These are phyloP conservation scores for Scomber colias DNA, from an alignment of 2,113 vertebrate genomes.

Conservation along the genomic window DNA sequence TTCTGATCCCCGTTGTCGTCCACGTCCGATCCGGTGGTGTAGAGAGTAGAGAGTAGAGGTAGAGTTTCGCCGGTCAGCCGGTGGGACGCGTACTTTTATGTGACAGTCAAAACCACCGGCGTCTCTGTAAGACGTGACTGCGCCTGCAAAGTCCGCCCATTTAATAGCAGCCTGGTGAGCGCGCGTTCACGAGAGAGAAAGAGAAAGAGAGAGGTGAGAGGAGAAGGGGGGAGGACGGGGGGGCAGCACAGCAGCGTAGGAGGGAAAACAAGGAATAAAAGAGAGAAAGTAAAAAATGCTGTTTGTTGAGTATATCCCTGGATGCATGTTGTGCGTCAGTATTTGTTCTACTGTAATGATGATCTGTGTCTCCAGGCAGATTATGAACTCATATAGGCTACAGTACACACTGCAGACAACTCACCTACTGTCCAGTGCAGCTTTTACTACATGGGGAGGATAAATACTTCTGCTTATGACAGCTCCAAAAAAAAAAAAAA, in stretches of 20 bases:
- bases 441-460: not conserved
- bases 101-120: slow-evolving; percentile 39
- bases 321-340: not conserved
- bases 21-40: slow-evolving; percentile 38
- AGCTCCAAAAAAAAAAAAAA: not conserved
- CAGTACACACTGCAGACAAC: not conserved
- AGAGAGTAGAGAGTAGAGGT: not conserved
- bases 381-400: not conserved
- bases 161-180: slow-evolving; percentile 65
- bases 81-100: slow-evolving; percentile 63
- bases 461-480: not conserved
- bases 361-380: not conserved
- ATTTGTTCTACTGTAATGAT: not conserved
- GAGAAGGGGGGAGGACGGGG: not conserved
- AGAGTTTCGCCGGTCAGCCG: slow-evolving; percentile 30
- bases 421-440: not conserved
- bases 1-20: slow-evolving; percentile 12
- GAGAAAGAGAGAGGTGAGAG: not conserved
- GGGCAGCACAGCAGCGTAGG: not conserved
- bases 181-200: slow-evolving; percentile 53
- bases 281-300: slow-evolving; percentile 6
- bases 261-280: not conserved
- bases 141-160: slow-evolving; percentile 65
- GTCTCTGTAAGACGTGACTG: slow-evolving; percentile 43
- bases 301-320: not conserved